Conservation (phyloP, 2,113 vertebrate species). For the Lethenteron reissneri region DNA sequence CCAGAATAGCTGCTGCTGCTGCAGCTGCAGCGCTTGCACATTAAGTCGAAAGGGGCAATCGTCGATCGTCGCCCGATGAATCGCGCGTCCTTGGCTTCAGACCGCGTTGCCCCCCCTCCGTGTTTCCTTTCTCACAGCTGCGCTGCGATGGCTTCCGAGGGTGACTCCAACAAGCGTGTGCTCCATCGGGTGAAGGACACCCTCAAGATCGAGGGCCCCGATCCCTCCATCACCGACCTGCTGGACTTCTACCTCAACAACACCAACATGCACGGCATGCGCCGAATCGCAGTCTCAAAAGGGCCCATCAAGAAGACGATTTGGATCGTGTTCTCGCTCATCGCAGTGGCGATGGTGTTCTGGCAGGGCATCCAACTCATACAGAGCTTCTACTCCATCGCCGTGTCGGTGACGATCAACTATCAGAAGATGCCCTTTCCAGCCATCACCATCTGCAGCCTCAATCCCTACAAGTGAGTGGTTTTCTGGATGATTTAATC, state of each 20-base stretch:
- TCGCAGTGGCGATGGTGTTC: constrained; percentile 30
- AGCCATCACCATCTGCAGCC: constrained; percentile 41
- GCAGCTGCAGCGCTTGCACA: no score
- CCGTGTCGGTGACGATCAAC: constrained; percentile 35
- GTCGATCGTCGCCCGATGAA: no score
- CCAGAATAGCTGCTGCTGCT: no score
- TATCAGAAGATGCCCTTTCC: constrained; percentile 39
- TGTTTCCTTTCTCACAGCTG: no score
- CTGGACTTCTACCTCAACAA: constrained; percentile 41
- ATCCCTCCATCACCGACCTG: constrained; percentile 28
- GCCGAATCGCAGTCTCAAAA: constrained; percentile 37
- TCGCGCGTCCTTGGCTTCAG: no score
- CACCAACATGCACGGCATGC: constrained; percentile 44
- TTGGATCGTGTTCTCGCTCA: constrained; percentile 33
- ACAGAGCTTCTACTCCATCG: constrained; percentile 31
- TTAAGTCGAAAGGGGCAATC: no score
- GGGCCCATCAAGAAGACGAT: constrained; percentile 30
- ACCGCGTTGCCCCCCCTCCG: no score
- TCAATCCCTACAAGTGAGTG: constrained; percentile 42
- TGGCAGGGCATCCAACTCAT: constrained; percentile 38
- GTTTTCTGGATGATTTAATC: not conserved
- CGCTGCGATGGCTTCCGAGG: no score
- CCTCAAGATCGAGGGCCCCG: not conserved
- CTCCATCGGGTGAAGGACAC: not conserved
- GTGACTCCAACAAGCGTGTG: no score